Base-by-base conservation (phyloP, 1,140 invertebrate species). In the Leguminivora glycinivorella region DNA sequence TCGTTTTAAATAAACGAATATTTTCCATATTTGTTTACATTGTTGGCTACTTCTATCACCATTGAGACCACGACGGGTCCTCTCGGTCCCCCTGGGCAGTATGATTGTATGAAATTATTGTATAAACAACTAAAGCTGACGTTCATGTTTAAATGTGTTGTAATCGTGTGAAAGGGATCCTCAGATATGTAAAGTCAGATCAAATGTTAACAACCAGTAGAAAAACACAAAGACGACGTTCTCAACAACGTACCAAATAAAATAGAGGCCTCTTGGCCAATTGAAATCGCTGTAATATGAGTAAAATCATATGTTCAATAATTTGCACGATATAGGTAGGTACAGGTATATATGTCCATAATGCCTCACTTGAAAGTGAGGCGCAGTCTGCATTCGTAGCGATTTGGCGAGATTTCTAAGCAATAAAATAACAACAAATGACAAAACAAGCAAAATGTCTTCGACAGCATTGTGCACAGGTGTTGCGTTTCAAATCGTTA, bases 401-500 rank as follows among this genome's bases (percentile, higher is more conserved):
- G 14, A 12, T 31, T 31, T 7, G 7, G 14, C 10, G 12, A n/a
- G 10, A 14, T n/a, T 10, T 4, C n/a, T 43, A 40, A 43, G 40
- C 40, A 43, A 43, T 43, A 43, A 43, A 52, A 17, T 10, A n/a
- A 22, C 5, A 52, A 2, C 34, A 52, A 52, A 52, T 17, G 9
- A 22, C 47, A 17, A n/a, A 9, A 17, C 14, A 34, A n/a, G 7
- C 25, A 63, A 58, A 63, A 63, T 63, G 26, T 63, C n/a, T 29
- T 26, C 58, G 26, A 63, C 25, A 10, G 26, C 25, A 17, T n/a
- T 14, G 24, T 26, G 12, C 26, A 31, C 2, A 14, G 14, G n/a
- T 63, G 58, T 29, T 19, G 26, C 25, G 22, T 9, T 63, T 63
- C 70, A 69, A 56, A 72, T 72, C 70, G 74, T 73, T 77, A 73